phyloP scores from a whole-genome alignment of 2,113 vertebrate species.

The Naja naja region DNA sequence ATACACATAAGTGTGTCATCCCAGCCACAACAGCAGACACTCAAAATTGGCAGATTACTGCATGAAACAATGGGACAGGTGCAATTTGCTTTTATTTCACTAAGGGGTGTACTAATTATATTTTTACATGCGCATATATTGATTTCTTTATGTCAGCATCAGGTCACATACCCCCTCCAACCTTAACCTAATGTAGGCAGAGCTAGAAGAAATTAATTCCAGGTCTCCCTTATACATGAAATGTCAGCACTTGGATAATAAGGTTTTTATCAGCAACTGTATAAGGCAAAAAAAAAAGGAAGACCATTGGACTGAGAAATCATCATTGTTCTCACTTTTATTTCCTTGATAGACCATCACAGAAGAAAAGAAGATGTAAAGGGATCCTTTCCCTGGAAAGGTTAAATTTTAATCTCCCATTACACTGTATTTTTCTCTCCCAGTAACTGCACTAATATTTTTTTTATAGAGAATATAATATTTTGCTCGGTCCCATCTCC shows the following conservation, averaged over 20 bases:
- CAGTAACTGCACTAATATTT: background rate
- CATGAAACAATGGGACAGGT: background rate
- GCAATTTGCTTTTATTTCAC: background rate
- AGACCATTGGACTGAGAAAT: background rate
- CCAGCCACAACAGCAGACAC: background rate
- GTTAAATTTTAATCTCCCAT: background rate
- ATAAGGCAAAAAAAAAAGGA: background rate
- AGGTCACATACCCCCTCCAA: background rate
- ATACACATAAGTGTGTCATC: background rate
- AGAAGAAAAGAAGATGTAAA: background rate
- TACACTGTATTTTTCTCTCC: background rate
- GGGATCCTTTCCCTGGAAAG: background rate
- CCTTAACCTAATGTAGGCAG: background rate
- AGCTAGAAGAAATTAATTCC: background rate
- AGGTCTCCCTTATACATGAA: background rate
- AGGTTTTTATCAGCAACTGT: background rate
- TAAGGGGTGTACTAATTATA: background rate
- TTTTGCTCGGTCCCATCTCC: background rate
- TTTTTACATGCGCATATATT: background rate
- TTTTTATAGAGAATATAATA: background rate
- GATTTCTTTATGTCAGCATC: background rate
- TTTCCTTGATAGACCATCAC: background rate
- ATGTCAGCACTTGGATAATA: background rate
- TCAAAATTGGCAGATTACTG: background rate
- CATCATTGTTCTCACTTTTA: background rate